These are phyloP conservation scores for Trisateles emortualis DNA, from an alignment of 2,888 invertebrate genomes.

Conservation along the genomic window DNA sequence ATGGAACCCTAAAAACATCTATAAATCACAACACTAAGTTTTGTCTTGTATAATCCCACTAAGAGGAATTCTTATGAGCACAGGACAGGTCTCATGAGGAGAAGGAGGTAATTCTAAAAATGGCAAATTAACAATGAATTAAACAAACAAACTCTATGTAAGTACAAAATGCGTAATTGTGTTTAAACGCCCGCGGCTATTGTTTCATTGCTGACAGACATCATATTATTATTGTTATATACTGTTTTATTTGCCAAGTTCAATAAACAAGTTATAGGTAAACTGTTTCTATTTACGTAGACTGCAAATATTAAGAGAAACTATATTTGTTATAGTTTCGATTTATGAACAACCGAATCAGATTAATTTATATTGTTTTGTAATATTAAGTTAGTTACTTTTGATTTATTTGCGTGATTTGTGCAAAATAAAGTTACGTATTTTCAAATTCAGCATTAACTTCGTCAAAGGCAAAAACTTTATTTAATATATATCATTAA, in stretches of 20 bases:
- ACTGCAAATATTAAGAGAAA: neutral
- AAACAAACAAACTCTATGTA: slow-evolving; percentile 9
- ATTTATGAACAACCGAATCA: neutral
- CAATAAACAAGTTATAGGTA: slow-evolving; percentile 25
- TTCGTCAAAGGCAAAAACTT: too few species aligned
- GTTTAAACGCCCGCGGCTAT: slow-evolving; percentile 15
- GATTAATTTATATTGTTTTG: neutral
- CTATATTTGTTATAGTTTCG: slow-evolving; percentile 5
- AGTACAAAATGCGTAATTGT: slow-evolving; percentile 27
- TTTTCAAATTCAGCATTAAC: too few species aligned
- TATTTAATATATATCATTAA: too few species aligned
- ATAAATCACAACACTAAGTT: too few species aligned
- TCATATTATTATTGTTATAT: slow-evolving; percentile 1
- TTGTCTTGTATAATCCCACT: too few species aligned
- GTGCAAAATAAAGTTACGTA: too few species aligned
- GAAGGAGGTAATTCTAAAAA: too few species aligned
- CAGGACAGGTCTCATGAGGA: too few species aligned
- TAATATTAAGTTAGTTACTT: neutral
- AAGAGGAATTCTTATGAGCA: too few species aligned
- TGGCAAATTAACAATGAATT: slow-evolving; percentile 3
- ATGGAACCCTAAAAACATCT: too few species aligned
- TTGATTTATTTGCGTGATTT: neutral
- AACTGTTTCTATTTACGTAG: slow-evolving; percentile 12
- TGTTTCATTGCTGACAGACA: slow-evolving; percentile 13
- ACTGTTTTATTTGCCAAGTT: slow-evolving; percentile 15